Evolutionary conservation across 2,888 invertebrate species (phyloP).

Genomic region (Iphiclides podalirius): DNA sequence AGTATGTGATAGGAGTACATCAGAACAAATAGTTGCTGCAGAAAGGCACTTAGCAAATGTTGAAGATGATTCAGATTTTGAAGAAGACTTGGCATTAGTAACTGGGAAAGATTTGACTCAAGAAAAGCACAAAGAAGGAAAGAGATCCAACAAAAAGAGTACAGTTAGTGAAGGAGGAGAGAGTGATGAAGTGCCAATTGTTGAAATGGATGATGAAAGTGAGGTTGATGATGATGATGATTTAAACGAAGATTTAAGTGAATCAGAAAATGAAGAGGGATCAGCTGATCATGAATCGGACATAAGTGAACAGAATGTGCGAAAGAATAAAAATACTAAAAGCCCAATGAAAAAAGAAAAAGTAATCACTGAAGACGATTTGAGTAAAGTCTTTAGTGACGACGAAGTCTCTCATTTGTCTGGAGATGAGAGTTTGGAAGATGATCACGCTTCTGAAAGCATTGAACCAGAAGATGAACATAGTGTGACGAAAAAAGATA

Average conservation of each 20-base stretch:
- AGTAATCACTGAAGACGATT: conserved; percentile 51
- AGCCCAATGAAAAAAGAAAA: conserved; percentile 33
- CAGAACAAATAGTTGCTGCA: conserved; percentile 80
- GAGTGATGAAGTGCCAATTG: conserved; percentile 29
- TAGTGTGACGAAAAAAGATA: conserved; percentile 26
- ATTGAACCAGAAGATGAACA: conserved; percentile 32
- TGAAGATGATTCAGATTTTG: conserved; percentile 81
- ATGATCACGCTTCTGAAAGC: conserved; percentile 38
- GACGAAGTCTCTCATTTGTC: conserved; percentile 70
- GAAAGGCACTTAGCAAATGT: conserved; percentile 82
- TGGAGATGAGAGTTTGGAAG: conserved; percentile 46
- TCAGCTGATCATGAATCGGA: conserved; percentile 31
- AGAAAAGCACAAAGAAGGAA: conserved; percentile 36
- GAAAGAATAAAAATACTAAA: conserved; percentile 25
- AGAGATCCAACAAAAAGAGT: conserved; percentile 27
- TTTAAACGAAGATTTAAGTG: conserved; percentile 27
- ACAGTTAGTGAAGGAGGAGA: conserved; percentile 30
- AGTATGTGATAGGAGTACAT: conserved; percentile 84
- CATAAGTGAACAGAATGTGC: conserved; percentile 26
- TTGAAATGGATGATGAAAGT: conserved; percentile 27
- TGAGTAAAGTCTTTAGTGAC: conserved; percentile 65
- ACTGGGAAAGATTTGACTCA: conserved; percentile 62
- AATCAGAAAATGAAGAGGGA: conserved; percentile 13
- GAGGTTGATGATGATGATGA: conserved; percentile 12
- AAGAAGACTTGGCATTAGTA: conserved; percentile 81